phyloP scores from a whole-genome alignment of 2,797 vertebrate species.

The Xerus rutilus region DNA sequence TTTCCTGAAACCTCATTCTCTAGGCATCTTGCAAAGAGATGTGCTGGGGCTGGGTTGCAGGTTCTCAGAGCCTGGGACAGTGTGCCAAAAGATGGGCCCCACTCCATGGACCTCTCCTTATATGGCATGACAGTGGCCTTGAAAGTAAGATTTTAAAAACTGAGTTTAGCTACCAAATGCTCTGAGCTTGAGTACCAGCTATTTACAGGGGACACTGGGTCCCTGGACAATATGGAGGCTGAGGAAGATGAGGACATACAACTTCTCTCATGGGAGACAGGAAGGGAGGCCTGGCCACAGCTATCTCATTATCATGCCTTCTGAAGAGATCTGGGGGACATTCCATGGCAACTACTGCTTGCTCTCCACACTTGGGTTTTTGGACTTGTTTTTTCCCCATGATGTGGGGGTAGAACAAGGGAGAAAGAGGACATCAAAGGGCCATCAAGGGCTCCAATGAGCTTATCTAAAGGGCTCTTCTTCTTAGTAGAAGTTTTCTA shows the following conservation, averaged over 20 bases:
- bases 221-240: neutral
- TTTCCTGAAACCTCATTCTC: neutral
- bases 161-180: neutral
- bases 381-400: neutral
- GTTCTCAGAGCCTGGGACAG: neutral
- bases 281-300: neutral
- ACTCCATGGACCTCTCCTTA: neutral
- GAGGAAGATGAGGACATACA: neutral
- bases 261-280: neutral
- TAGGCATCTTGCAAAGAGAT: neutral
- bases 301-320: neutral
- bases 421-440: neutral
- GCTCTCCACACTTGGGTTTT: neutral
- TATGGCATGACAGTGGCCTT: neutral
- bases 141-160: neutral
- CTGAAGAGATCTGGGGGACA: neutral
- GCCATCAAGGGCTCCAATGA: neutral
- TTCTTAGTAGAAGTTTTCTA: neutral
- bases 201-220: neutral
- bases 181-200: neutral
- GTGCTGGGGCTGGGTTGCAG: too few species aligned
- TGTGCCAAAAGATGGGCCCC: neutral
- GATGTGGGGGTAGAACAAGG: neutral
- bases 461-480: neutral
- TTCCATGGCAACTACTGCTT: neutral